Evolutionary conservation across 2,113 vertebrate species (phyloP).

Genomic region (Istiophorus platypterus): DNA sequence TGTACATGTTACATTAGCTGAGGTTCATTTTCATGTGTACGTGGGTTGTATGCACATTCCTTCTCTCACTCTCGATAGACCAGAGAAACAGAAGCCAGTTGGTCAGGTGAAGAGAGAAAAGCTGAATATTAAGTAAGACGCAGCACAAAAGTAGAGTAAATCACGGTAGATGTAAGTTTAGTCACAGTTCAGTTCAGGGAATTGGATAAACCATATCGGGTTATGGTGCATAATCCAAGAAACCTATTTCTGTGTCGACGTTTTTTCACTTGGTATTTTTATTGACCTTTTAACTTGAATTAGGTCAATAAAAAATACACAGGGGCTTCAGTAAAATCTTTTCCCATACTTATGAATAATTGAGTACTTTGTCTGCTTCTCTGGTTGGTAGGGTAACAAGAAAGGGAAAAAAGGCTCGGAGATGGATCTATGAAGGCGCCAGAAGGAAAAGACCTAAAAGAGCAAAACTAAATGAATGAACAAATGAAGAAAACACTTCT

Average conservation of each 20-base stretch:
- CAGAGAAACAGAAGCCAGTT: conserved; percentile 8
- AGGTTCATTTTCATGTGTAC: no score
- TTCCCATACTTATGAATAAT: background rate
- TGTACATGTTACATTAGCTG: background rate
- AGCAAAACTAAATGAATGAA: conserved; percentile 30
- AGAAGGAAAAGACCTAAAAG: conserved; percentile 13
- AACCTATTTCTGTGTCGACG: background rate
- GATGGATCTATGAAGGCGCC: conserved; percentile 85
- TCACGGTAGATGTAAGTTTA: background rate
- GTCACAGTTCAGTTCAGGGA: background rate
- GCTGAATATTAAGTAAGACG: background rate
- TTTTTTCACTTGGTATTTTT: background rate
- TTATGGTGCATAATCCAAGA: background rate
- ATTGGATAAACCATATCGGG: background rate
- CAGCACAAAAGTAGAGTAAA: background rate
- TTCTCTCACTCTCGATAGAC: conserved; percentile 9
- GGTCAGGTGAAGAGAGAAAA: conserved; percentile 15
- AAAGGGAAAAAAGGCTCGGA: conserved; percentile 90
- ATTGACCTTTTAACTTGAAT: background rate
- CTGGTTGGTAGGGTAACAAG: conserved; percentile 87
- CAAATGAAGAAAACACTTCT: conserved; percentile 49
- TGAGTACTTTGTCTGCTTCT: conserved; percentile 46
- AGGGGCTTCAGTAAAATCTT: background rate
- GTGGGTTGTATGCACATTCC: background rate
- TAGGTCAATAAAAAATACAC: background rate